These are phyloP conservation scores for Tenodera sinensis DNA, from an alignment of 2,888 invertebrate genomes.

Conservation along the genomic window DNA sequence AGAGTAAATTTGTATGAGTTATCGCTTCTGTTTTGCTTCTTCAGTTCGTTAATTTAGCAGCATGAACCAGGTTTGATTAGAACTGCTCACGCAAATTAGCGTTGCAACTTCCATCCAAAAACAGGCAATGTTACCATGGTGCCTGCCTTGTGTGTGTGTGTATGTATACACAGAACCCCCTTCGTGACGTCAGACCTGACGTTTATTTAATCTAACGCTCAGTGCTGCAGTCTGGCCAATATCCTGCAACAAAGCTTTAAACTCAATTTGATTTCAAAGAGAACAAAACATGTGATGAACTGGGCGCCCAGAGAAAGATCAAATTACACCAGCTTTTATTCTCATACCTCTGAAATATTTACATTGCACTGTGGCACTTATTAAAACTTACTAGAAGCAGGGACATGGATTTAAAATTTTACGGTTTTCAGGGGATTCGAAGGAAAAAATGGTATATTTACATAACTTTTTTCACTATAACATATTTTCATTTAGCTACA, in stretches of 20 bases:
- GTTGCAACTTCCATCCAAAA: background rate
- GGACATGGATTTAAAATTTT: too few species aligned
- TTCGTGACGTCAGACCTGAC: background rate
- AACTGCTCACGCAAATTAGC: background rate
- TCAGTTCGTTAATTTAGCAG: background rate
- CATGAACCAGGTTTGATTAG: background rate
- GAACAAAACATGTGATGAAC: background rate
- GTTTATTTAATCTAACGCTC: background rate
- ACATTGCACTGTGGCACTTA: too few species aligned
- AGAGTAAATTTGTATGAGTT: background rate
- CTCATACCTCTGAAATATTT: too few species aligned
- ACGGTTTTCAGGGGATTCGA: too few species aligned
- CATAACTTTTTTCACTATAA: too few species aligned
- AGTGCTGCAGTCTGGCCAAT: background rate
- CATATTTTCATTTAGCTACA: too few species aligned
- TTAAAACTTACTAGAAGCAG: too few species aligned
- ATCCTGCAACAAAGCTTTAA: background rate
- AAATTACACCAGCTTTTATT: too few species aligned
- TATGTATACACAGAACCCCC: background rate
- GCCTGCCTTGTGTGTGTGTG: background rate
- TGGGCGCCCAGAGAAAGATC: too few species aligned
- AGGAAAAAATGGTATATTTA: too few species aligned
- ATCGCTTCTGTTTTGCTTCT: background rate
- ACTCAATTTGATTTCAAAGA: background rate
- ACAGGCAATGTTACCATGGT: background rate